These are phyloP conservation scores for Melipona beecheii DNA, from an alignment of 2,888 invertebrate species.

Conservation along the genomic window DNA sequence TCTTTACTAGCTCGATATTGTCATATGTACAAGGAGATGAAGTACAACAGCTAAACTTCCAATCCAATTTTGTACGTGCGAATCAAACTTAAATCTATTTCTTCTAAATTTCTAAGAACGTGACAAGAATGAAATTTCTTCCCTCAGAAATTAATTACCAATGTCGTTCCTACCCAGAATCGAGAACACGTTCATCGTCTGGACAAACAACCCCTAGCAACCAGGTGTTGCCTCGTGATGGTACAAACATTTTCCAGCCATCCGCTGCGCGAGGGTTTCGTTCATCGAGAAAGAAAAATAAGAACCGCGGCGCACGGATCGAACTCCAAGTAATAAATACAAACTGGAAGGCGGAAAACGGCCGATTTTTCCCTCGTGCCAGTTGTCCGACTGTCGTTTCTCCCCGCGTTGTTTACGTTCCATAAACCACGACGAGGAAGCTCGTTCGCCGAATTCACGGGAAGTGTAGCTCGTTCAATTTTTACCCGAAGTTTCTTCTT, in stretches of 20 bases:
- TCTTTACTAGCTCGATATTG: no score
- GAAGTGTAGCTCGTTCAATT: constrained; percentile 24
- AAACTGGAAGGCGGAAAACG: constrained; percentile 11
- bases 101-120: no score
- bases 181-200: constrained; percentile 66
- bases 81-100: no score
- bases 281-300: constrained; percentile 9
- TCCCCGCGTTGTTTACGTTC: constrained; percentile 46
- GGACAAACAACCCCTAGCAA: constrained; percentile 78
- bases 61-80: no score
- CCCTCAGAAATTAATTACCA: background rate
- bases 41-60: no score
- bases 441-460: constrained; percentile 29
- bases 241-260: constrained; percentile 34
- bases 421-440: constrained; percentile 43
- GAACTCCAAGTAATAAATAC: constrained; percentile 41
- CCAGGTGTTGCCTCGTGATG: constrained; percentile 67
- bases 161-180: constrained; percentile 32
- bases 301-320: constrained; percentile 1
- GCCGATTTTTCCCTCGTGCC: constrained; percentile 15
- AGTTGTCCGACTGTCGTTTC: constrained; percentile 14
- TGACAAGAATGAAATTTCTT: background rate
- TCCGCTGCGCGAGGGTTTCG: background rate
- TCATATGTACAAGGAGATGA: no score
- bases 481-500: background rate